Evolutionary conservation across 2,113 vertebrate species (phyloP), one percentile per base, ranked within the genome.

Genomic region (Mandrillus leucophaeus): DNA sequence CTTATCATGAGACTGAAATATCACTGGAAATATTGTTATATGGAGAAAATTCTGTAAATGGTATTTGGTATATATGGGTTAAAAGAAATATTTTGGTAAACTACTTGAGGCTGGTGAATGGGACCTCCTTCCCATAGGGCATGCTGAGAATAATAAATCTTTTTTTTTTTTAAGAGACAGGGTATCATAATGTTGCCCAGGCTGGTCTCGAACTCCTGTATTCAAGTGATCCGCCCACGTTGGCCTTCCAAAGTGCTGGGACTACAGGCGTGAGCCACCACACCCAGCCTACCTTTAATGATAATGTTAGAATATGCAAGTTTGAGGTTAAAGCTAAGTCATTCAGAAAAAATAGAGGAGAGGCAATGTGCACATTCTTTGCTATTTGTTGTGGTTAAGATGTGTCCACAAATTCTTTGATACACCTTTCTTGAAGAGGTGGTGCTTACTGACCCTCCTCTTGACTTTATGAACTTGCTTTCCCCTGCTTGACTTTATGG

Each of bases 51-150:
- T 93, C 8, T 87, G 9, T 68, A 14, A 38, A 30, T 85, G 55
- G 8, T 82, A 12, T 72, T 88, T 70, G 23, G n/a, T 82, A 30
- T 79, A 84, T 48, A 10, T 59, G 11, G 25, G 59, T 35, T 92
- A 50, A 88, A 92, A 88, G 18, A 84, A 76, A 80, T 89, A 52
- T 82, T 95, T 95, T 57, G 6, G 43, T 87, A 57, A 95, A 80
- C 79, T 90, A 30, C 20, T 86, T 86, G 64, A 38, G 66, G 22
- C 48, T 61, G 35, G 8, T 70, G 27, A 20, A 18, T 81, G 25
- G 18, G 38, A 52, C 32, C 30, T 84, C 68, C 35, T 78, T 83
- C 52, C 23, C 78, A 45, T 7, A 48, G 76, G 20, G 20, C 32
- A 78, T 78, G 13, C 78, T 94, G 52, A 88, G 57, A 78, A 89